Conservation (phyloP, 1,140 invertebrate genomes). For the Pristionchus pacificus region DNA sequence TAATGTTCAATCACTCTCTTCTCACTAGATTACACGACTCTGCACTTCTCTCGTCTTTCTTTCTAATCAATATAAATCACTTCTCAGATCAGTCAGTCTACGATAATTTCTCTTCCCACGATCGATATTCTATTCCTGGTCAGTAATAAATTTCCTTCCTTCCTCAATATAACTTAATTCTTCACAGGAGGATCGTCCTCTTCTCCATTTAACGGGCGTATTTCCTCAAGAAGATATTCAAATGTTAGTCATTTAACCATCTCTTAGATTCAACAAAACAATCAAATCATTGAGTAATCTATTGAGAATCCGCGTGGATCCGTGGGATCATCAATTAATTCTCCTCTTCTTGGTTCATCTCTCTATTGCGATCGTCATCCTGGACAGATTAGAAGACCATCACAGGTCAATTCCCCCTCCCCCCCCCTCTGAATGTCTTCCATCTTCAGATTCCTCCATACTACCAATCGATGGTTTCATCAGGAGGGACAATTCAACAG, state of each 20-base stretch:
- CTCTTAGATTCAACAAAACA: not conserved
- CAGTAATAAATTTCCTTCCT: not conserved
- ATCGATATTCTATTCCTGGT: not conserved
- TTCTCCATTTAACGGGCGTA: too few species aligned
- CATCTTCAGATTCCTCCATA: not conserved
- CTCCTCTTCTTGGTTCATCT: not conserved
- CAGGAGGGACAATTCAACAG: not conserved
- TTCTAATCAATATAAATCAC: too few species aligned
- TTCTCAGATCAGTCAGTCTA: too few species aligned
- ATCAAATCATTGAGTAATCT: not conserved
- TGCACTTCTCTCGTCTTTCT: too few species aligned
- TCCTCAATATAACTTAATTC: not conserved
- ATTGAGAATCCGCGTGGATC: not conserved
- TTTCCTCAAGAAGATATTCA: not conserved
- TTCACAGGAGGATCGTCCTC: too few species aligned
- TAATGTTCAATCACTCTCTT: too few species aligned
- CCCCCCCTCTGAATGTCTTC: not conserved
- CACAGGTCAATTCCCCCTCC: not conserved
- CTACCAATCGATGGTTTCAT: not conserved
- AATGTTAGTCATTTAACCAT: not conserved
- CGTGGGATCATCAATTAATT: not conserved
- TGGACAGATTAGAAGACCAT: not conserved
- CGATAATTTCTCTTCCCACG: not conserved
- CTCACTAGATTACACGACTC: too few species aligned
- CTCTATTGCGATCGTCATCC: not conserved